Conservation (phyloP, 2,797 vertebrate species). For the Potorous gilbertii region DNA sequence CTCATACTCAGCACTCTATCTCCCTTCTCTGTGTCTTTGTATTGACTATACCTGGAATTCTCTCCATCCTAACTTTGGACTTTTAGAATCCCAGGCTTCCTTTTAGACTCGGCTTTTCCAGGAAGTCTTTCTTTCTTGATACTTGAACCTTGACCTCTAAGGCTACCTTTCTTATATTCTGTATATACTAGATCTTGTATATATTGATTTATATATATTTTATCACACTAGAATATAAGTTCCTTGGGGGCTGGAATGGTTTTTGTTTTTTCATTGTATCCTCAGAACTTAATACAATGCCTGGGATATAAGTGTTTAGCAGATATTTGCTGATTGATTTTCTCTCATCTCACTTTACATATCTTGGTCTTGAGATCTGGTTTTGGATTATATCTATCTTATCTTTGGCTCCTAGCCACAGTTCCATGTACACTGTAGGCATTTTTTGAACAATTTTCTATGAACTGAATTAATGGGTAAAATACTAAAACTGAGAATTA, state of each 20-base stretch:
- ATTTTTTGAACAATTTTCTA: no score
- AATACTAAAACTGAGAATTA: neutral
- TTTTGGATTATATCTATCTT: neutral
- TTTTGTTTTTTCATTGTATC: neutral
- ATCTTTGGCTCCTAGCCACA: neutral
- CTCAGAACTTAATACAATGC: neutral
- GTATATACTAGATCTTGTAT: neutral
- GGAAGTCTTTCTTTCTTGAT: neutral
- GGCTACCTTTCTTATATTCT: neutral
- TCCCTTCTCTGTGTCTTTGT: neutral
- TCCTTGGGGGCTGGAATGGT: neutral
- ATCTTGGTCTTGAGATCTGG: neutral
- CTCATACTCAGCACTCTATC: neutral
- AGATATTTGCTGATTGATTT: neutral
- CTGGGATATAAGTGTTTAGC: neutral
- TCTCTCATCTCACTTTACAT: neutral
- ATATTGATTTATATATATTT: neutral
- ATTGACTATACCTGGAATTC: neutral
- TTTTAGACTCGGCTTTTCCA: neutral
- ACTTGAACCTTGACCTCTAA: neutral
- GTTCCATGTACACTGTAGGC: neutral
- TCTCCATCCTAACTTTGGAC: neutral
- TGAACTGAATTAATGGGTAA: neutral
- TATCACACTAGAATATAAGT: neutral
- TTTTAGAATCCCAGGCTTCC: neutral